These are phyloP conservation scores for Gastrophryne carolinensis DNA, from an alignment of 2,797 vertebrate genomes.

Conservation along the genomic window DNA sequence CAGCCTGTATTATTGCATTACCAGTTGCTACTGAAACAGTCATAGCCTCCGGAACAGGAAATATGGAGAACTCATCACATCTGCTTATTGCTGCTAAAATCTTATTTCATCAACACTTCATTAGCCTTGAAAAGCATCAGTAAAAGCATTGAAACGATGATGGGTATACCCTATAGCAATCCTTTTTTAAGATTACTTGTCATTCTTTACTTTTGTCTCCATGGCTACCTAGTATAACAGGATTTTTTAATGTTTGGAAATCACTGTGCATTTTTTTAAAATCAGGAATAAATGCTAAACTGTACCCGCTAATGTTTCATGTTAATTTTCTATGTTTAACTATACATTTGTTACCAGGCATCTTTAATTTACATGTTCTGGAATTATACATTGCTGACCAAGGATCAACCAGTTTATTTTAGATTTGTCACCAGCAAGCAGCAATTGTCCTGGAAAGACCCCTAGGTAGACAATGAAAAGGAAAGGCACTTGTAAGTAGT, in stretches of 20 bases:
- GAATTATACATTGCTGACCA: too few relatives aligned
- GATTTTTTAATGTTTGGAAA: background rate
- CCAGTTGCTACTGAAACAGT: constrained; percentile 4
- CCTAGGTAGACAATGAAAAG: too few relatives aligned
- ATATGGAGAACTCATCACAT: constrained; percentile 37
- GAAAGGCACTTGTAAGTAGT: too few relatives aligned
- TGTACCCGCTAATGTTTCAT: too few relatives aligned
- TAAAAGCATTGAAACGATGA: constrained; percentile 30
- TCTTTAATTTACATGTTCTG: too few relatives aligned
- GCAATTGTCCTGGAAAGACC: too few relatives aligned
- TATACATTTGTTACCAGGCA: too few relatives aligned
- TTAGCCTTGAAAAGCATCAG: constrained; percentile 31
- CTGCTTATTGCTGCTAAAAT: constrained; percentile 35
- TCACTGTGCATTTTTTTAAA: background rate
- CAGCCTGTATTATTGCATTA: constrained; percentile 3
- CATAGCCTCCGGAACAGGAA: constrained; percentile 11
- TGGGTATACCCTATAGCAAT: constrained; percentile 33
- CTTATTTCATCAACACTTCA: constrained; percentile 45
- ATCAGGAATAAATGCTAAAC: too few relatives aligned
- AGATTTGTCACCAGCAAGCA: too few relatives aligned
- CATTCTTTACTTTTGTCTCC: background rate
- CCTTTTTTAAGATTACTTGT: background rate
- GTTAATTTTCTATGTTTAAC: too few relatives aligned
- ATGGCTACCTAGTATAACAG: background rate
- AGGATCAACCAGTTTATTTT: too few relatives aligned